Conservation (phyloP, 1,140 invertebrate genomes). For the Diachasmimorpha longicaudata region DNA sequence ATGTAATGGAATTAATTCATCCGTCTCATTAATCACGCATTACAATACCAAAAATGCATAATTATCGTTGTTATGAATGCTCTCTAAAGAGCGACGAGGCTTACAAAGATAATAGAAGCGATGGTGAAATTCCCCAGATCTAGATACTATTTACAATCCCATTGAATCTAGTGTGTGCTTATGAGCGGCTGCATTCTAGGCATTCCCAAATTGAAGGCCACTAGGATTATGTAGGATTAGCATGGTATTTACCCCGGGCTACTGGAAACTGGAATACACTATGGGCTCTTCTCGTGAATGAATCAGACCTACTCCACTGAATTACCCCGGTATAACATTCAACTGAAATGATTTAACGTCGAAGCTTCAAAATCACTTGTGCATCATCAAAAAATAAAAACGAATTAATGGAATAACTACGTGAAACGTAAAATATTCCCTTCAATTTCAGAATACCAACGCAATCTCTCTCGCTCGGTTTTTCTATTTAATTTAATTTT, state of each 20-base stretch:
- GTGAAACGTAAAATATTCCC: neutral
- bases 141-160: neutral
- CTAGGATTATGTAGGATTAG: constrained; percentile 25
- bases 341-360: neutral
- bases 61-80: neutral
- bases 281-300: neutral
- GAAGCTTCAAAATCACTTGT: neutral
- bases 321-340: neutral
- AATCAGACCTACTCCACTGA: neutral
- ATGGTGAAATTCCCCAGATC: neutral
- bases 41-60: neutral
- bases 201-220: constrained; percentile 24
- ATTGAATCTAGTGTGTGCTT: neutral
- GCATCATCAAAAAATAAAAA: neutral
- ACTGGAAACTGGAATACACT: neutral
- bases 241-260: neutral
- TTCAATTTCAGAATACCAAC: neutral
- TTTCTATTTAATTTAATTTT: neutral
- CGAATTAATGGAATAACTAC: neutral
- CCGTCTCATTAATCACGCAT: too few species aligned
- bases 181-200: constrained; percentile 5
- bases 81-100: neutral
- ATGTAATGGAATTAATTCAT: too few species aligned
- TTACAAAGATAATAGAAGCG: neutral
- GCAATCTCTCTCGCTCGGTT: neutral